A percentile compares a stretch with the other conserved stretches of the same genome.
phyloP scores from a whole-genome alignment of 2,113 vertebrate genomes.

The Ibidorhyncha struthersii region DNA sequence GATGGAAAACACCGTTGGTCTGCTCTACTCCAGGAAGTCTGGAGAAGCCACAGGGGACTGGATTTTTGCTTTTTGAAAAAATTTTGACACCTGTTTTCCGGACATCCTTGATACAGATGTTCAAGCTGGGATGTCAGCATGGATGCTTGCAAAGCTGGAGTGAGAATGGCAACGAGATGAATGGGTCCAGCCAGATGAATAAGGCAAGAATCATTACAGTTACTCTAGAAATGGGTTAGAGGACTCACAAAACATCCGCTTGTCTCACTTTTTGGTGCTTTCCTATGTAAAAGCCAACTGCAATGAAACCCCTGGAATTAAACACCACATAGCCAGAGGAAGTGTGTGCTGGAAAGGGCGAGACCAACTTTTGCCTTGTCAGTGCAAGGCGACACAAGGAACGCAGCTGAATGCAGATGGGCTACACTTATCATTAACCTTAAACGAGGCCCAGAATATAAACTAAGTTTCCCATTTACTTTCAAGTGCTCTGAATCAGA shows the following conservation, averaged over 20 bases:
- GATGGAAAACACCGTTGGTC: not conserved
- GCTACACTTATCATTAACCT: not conserved
- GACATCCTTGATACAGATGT: not conserved
- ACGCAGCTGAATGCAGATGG: not conserved
- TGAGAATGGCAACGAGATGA: not conserved
- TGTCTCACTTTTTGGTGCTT: not conserved
- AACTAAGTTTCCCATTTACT: not conserved
- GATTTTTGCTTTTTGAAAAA: not conserved
- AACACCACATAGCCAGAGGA: not conserved
- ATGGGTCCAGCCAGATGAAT: not conserved
- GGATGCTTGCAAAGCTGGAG: not conserved
- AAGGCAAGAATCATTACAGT: not conserved
- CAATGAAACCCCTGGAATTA: not conserved
- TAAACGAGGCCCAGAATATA: not conserved
- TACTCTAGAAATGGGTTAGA: not conserved
- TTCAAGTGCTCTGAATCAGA: not conserved
- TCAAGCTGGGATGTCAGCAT: not conserved
- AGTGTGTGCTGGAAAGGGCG: not conserved
- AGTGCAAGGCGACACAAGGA: not conserved
- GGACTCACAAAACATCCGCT: not conserved
- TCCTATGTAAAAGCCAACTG: not conserved
- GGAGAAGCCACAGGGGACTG: not conserved
- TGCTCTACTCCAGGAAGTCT: not conserved
- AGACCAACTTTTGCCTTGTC: not conserved
- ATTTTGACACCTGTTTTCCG: conserved; percentile 32